phyloP scores from a whole-genome alignment of 2,113 vertebrate species.

The Cairina moschata region DNA sequence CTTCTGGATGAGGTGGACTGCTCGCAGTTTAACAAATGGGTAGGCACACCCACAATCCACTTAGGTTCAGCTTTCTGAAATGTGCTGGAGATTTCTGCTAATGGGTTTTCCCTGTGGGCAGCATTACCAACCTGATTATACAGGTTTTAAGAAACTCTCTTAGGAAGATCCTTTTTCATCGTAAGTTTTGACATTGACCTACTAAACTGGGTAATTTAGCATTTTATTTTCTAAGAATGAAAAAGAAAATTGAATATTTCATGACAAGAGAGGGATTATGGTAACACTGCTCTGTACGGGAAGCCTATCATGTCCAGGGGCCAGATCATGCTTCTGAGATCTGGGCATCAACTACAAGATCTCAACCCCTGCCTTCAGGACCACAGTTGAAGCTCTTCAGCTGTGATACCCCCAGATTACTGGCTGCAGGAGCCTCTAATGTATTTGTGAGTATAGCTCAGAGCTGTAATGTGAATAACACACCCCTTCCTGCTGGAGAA shows the following conservation, averaged over 20 bases:
- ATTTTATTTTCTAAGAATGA: conserved; percentile 64
- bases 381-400: neutral
- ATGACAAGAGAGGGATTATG: conserved; percentile 65
- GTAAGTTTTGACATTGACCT: conserved; percentile 67
- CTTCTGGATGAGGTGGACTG: neutral
- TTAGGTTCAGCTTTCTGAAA: conserved; percentile 60
- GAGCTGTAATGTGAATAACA: neutral
- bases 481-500: neutral
- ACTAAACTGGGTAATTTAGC: conserved; percentile 71
- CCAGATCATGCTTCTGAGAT: conserved; percentile 17
- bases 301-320: conserved; percentile 42
- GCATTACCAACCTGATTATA: conserved; percentile 72
- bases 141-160: conserved; percentile 65
- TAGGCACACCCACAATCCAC: conserved; percentile 42
- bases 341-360: neutral
- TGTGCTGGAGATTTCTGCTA: conserved; percentile 65
- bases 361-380: neutral
- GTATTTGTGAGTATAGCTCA: neutral
- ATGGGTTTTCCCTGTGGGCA: conserved; percentile 70
- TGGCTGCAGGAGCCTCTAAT: neutral
- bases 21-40: neutral
- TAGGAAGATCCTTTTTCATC: conserved; percentile 69
- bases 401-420: neutral
- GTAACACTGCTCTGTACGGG: conserved; percentile 24
- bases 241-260: conserved; percentile 72